Base-by-base conservation (phyloP, 2,113 vertebrate genomes). In the Lanius collurio region DNA sequence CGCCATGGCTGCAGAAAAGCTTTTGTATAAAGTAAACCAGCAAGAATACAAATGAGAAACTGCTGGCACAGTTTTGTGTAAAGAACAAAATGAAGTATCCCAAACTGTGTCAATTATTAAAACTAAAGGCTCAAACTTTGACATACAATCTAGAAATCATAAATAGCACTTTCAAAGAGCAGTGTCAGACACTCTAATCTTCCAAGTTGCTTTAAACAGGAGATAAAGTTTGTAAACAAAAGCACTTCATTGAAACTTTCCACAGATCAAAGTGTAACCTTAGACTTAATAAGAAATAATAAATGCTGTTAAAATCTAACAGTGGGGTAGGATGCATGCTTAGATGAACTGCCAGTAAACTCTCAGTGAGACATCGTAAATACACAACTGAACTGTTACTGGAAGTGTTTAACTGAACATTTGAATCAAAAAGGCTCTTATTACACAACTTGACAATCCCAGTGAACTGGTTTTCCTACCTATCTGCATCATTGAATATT, bases 161-260 rank as follows among this genome's bases (percentile, higher is more conserved):
- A 96, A 96, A 92, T 94, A 89, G 62, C 63, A 71, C 68, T 95
- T 96, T 96, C 87, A 95, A 94, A 95, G 64, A 90, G 49, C 68
- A 70, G 15, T 86, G 93, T 92, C 90, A 96, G 85, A 83, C 76
- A 83, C 76, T 85, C 74, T 83, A 90, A 91, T 94, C 88, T 96
- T 90, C 87, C 68, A 81, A 93, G 85, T 71, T 76, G 60, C 85
- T 93, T 96, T 96, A 90, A 97, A 92, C 55, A 59, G 37, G 68
- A 95, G 88, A 86, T 44, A 88, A 95, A 94, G 85, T 97, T 96
- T 93, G 93, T 96, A 96, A 95, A 97, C 83, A 93, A 95, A 96
- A 95, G 90, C 71, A 88, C 37, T 90, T 91, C 63, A 70, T 83
- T 92, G 93, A 94, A 96, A 96, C 75, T 95, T 97, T 90, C 68